Percentiles rank a stretch among this genome's conserved stretches.
phyloP scores from a whole-genome alignment of 2,113 vertebrate species.

The Cervus canadensis region DNA sequence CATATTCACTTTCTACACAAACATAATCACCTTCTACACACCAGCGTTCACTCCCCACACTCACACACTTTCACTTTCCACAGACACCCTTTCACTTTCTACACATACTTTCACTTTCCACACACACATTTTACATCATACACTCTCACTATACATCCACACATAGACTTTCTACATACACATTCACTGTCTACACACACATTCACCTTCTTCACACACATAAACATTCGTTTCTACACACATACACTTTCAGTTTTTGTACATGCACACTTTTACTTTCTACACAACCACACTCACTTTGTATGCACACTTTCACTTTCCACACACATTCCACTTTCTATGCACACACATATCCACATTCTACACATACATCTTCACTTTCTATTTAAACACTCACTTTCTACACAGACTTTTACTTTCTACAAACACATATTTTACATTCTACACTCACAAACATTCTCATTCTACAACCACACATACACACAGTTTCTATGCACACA shows the following conservation, averaged over 20 bases:
- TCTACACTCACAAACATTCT: background rate
- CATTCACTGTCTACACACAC: background rate
- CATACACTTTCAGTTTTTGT: background rate
- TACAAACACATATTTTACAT: background rate
- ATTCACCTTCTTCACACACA: background rate
- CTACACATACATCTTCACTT: background rate
- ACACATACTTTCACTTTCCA: background rate
- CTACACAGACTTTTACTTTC: background rate
- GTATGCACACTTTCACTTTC: background rate
- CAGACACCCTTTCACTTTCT: background rate
- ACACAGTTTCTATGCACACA: background rate
- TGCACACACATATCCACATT: background rate
- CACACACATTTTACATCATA: background rate
- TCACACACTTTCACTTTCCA: background rate
- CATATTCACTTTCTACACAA: no score
- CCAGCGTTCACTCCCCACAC: background rate
- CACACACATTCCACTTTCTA: background rate
- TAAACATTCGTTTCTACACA: background rate
- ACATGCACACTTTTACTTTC: background rate
- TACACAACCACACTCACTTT: no score
- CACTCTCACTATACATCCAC: background rate
- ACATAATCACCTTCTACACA: background rate
- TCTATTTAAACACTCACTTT: background rate
- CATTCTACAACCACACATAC: background rate
- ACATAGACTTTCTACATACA: background rate